Evolutionary conservation across 1,140 invertebrate species (phyloP).

Genomic region (Trichomalopsis sarcophagae): DNA sequence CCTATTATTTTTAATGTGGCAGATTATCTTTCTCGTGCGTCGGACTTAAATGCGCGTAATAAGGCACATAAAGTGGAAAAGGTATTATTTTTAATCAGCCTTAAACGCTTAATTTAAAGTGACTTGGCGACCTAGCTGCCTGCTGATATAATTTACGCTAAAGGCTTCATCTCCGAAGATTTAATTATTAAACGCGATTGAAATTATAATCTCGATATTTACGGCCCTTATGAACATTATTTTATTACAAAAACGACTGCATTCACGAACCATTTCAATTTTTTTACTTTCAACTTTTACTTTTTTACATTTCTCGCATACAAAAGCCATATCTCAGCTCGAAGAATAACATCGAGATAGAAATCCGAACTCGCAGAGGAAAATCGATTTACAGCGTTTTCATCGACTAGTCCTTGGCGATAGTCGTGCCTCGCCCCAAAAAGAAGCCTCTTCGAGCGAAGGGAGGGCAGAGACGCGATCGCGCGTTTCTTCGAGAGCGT

Average conservation of each 20-base stretch:
- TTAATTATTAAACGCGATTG: too few relatives aligned
- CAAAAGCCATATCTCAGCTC: too few relatives aligned
- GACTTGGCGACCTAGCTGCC: too few relatives aligned
- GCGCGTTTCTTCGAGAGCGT: conserved; percentile 55
- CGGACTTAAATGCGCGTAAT: neutral
- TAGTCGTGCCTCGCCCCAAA: conserved; percentile 8
- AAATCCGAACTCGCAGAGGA: conserved; percentile 8
- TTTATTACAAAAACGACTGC: neutral
- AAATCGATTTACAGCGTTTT: conserved; percentile 31
- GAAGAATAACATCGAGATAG: neutral
- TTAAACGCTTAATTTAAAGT: too few relatives aligned
- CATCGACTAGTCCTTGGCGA: conserved; percentile 6
- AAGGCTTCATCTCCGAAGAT: neutral
- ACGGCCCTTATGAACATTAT: neutral
- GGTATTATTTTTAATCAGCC: too few relatives aligned
- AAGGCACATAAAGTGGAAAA: too few relatives aligned
- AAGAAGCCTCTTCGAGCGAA: conserved; percentile 42
- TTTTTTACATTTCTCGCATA: neutral
- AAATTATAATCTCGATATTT: neutral
- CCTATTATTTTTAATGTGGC: neutral
- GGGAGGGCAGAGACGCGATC: conserved; percentile 48
- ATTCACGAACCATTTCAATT: neutral
- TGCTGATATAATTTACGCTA: too few relatives aligned
- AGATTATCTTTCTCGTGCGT: neutral
- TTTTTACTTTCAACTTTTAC: neutral